These are phyloP conservation scores for Nasonia longicornis DNA, from an alignment of 1,140 invertebrate species.

Conservation along the genomic window DNA sequence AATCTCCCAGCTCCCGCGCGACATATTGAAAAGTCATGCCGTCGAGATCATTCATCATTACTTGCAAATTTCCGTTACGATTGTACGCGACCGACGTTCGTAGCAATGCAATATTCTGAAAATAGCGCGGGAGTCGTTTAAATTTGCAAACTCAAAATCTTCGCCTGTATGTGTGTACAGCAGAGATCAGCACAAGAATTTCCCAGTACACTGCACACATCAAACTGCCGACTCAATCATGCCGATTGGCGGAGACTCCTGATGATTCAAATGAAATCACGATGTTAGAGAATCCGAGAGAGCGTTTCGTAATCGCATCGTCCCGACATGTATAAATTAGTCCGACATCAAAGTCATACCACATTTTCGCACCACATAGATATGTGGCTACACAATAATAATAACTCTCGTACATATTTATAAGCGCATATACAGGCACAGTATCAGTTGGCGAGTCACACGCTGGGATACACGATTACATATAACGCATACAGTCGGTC, in stretches of 20 bases:
- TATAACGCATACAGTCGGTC: too few relatives aligned
- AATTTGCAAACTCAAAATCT: too few relatives aligned
- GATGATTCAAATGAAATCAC: not conserved
- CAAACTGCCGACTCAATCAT: not conserved
- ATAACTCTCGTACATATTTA: not conserved
- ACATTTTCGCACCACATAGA: not conserved
- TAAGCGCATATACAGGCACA: not conserved
- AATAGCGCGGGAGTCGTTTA: too few relatives aligned
- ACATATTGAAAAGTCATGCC: too few relatives aligned
- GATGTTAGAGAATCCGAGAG: not conserved
- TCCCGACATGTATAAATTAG: not conserved
- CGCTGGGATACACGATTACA: not conserved
- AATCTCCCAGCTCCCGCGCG: too few relatives aligned
- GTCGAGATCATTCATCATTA: too few relatives aligned
- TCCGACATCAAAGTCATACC: not conserved
- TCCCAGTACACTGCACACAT: not conserved
- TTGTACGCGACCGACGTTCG: too few relatives aligned
- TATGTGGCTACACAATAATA: not conserved
- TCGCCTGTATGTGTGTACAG: too few relatives aligned
- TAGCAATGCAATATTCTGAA: too few relatives aligned
- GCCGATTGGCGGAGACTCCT: not conserved
- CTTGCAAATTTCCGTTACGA: too few relatives aligned
- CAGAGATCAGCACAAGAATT: too few relatives aligned
- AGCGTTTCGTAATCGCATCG: not conserved
- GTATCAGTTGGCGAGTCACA: not conserved